A percentile compares a stretch with the other conserved stretches of the same genome.
Evolutionary conservation across 2,888 invertebrate genomes (phyloP).

Genomic region (Ectobius pallidus): DNA sequence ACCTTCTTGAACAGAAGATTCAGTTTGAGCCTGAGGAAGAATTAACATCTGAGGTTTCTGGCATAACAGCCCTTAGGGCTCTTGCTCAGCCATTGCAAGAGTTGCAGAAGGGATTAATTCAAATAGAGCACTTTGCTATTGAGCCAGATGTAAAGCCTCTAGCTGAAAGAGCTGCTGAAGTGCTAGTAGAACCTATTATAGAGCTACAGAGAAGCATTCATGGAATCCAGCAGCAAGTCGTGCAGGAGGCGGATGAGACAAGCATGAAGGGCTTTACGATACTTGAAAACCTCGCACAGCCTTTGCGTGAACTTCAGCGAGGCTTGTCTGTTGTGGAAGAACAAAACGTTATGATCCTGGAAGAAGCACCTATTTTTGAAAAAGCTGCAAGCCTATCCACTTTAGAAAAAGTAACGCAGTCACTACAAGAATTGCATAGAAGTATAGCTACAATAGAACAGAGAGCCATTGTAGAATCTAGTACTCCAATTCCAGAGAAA

Average conservation of each 20-base stretch:
- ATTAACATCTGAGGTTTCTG: background rate
- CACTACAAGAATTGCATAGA: conserved; percentile 33
- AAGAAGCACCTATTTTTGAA: conserved; percentile 21
- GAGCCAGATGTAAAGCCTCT: conserved; percentile 7
- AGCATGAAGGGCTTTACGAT: conserved; percentile 8
- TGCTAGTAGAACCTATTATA: conserved; percentile 43
- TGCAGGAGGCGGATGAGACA: background rate
- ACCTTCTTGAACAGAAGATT: conserved; percentile 44
- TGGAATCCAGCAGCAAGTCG: conserved; percentile 48
- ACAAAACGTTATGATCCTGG: conserved; percentile 11
- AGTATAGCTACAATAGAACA: conserved; percentile 34
- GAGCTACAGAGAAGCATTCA: conserved; percentile 47
- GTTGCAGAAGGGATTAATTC: conserved; percentile 55
- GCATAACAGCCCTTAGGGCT: conserved; percentile 50
- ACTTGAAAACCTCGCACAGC: conserved; percentile 28
- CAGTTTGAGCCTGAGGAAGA: conserved; percentile 31
- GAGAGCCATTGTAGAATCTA: background rate
- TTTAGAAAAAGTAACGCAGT: conserved; percentile 26
- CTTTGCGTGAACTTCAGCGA: conserved; percentile 30
- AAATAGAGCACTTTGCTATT: conserved; percentile 38
- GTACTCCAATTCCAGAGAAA: background rate
- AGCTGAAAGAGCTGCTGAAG: conserved; percentile 49
- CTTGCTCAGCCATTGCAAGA: conserved; percentile 55
- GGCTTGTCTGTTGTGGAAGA: conserved; percentile 15
- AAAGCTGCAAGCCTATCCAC: conserved; percentile 11